phyloP scores from a whole-genome alignment of 2,113 vertebrate genomes.

The Cyrtonyx montezumae region DNA sequence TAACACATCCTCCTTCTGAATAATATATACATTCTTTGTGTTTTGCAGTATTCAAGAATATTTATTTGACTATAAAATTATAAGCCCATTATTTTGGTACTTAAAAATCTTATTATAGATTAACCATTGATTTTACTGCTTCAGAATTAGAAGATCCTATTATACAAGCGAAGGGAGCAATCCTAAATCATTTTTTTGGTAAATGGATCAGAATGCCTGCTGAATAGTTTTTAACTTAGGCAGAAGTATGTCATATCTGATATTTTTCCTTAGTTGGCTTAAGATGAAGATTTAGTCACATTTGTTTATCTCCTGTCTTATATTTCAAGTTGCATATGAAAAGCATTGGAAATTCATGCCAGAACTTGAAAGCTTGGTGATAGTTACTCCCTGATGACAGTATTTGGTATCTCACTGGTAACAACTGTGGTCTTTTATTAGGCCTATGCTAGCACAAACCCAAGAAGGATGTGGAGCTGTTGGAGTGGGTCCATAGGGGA shows the following conservation, averaged over 20 bases:
- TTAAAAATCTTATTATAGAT: not conserved
- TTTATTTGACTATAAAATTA: not conserved
- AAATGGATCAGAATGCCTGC: not conserved
- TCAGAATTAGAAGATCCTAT: not conserved
- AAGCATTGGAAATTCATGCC: rapidly evolving
- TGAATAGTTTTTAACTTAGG: not conserved
- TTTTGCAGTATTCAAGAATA: not conserved
- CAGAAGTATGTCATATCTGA: not conserved
- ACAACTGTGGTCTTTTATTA: rapidly evolving
- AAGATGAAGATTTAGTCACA: not conserved
- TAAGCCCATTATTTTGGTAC: not conserved
- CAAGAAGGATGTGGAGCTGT: too few relatives aligned
- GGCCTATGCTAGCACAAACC: too few relatives aligned
- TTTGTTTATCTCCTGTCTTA: not conserved
- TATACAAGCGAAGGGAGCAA: not conserved
- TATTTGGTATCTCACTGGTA: not conserved
- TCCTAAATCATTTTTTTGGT: not conserved
- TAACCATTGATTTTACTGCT: not conserved
- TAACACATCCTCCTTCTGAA: not conserved
- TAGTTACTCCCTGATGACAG: not conserved
- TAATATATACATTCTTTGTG: not conserved
- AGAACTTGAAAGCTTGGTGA: not conserved
- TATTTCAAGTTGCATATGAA: not conserved
- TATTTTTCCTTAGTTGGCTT: not conserved
- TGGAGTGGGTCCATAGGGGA: too few relatives aligned